A percentile compares a stretch with the other conserved stretches of the same genome.
phyloP scores from a whole-genome alignment of 2,888 invertebrate species.

The Caenorhabditis virilis region DNA sequence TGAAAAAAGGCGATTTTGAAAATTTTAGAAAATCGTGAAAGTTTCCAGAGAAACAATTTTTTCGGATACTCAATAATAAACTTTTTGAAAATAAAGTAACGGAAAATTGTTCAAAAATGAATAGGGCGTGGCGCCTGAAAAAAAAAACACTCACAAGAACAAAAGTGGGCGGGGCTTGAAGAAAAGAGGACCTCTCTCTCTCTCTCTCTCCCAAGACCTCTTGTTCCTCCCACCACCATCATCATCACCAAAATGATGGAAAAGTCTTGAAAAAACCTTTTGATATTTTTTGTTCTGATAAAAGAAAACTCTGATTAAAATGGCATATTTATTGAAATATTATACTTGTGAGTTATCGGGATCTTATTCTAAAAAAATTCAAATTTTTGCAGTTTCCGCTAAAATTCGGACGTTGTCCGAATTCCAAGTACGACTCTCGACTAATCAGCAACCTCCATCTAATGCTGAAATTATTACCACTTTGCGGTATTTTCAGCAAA shows the following conservation, averaged over 20 bases:
- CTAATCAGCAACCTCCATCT: slow-evolving; percentile 75
- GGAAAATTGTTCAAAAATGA: slow-evolving; percentile 1
- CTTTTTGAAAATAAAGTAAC: too few species aligned
- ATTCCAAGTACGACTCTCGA: slow-evolving; percentile 87
- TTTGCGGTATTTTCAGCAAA: slow-evolving; percentile 95
- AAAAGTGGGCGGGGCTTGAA: slow-evolving; percentile 1
- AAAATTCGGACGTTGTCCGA: slow-evolving; percentile 96
- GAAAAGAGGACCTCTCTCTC: too few species aligned
- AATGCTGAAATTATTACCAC: slow-evolving; percentile 96
- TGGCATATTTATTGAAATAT: slow-evolving; percentile 67
- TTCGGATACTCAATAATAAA: too few species aligned
- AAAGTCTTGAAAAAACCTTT: neutral
- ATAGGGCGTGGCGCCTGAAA: neutral
- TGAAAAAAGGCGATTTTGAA: too few species aligned
- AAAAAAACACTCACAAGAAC: too few species aligned
- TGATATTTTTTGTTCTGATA: neutral
- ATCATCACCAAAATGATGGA: too few species aligned
- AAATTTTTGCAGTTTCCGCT: slow-evolving; percentile 81
- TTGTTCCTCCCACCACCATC: too few species aligned
- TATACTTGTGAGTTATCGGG: slow-evolving; percentile 60
- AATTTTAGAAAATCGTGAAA: too few species aligned
- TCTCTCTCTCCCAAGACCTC: neutral
- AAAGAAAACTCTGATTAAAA: too few species aligned
- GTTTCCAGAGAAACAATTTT: too few species aligned
- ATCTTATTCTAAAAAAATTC: neutral